Evolutionary conservation across 92 coral and sea anemone genomes (phyloP).

Genomic region (Phymanthus crucifer): DNA sequence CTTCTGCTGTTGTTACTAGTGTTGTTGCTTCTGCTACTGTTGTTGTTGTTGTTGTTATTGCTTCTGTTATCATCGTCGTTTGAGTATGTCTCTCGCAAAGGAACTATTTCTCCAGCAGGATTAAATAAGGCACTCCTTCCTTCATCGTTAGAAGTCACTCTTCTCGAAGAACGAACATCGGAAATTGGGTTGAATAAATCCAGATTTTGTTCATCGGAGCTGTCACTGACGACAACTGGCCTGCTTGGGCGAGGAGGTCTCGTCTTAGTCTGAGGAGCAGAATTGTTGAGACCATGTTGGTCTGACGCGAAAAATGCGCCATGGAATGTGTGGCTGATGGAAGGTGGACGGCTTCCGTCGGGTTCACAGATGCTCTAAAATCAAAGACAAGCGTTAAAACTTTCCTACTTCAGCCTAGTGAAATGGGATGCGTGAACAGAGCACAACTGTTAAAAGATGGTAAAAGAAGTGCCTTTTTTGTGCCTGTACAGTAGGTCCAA

Average conservation of each 20-base stretch:
- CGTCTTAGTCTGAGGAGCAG: neutral
- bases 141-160: neutral
- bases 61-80: neutral
- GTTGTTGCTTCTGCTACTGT: neutral
- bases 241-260: slow-evolving; percentile 45
- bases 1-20: neutral
- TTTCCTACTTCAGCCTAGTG: too few relatives aligned
- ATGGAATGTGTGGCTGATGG: neutral
- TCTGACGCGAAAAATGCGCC: neutral
- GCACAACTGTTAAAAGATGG: too few relatives aligned
- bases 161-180: neutral
- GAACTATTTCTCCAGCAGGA: neutral
- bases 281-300: neutral
- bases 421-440: too few relatives aligned
- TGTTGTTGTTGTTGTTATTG: neutral
- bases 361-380: slow-evolving; percentile 29
- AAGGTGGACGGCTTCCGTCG: slow-evolving; percentile 18
- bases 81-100: neutral
- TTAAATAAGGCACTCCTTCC: neutral
- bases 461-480: too few relatives aligned
- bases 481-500: too few relatives aligned
- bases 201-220: neutral
- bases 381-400: too few relatives aligned
- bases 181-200: neutral
- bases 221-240: slow-evolving; percentile 17